phyloP scores from a whole-genome alignment of 2,888 invertebrate genomes.

The Chrysolina oricalcia region DNA sequence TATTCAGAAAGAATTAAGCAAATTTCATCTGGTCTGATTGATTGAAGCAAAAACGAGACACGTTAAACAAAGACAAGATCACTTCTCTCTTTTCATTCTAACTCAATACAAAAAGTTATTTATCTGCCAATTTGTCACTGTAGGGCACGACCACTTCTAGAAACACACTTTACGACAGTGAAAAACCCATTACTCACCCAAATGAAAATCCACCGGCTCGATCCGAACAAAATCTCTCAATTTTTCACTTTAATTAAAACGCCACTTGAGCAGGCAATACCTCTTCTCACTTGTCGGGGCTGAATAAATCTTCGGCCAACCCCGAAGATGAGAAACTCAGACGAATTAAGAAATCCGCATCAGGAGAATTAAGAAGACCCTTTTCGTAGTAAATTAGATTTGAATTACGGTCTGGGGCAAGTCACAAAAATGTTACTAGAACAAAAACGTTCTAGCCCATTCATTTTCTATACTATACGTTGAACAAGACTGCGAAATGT shows the following conservation, averaged over 20 bases:
- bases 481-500: no score
- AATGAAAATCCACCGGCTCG: constrained; percentile 15
- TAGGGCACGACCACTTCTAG: neutral
- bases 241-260: constrained; percentile 41
- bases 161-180: neutral
- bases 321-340: constrained; percentile 40
- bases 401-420: constrained; percentile 54
- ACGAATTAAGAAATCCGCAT: constrained; percentile 52
- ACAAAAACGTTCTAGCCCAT: no score
- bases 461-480: no score
- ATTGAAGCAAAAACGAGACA: no score
- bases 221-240: constrained; percentile 18
- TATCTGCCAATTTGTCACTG: neutral
- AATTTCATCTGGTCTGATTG: no score
- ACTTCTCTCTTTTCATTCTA: neutral
- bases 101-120: neutral
- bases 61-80: neutral
- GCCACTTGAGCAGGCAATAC: constrained; percentile 38
- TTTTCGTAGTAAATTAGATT: constrained; percentile 51
- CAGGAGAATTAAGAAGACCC: constrained; percentile 53
- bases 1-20: no score
- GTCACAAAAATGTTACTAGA: constrained; percentile 42
- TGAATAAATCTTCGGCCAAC: constrained; percentile 21
- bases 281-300: constrained; percentile 32
- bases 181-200: constrained; percentile 17